phyloP scores from a whole-genome alignment of 2,888 invertebrate genomes.

The Sicus ferrugineus region DNA sequence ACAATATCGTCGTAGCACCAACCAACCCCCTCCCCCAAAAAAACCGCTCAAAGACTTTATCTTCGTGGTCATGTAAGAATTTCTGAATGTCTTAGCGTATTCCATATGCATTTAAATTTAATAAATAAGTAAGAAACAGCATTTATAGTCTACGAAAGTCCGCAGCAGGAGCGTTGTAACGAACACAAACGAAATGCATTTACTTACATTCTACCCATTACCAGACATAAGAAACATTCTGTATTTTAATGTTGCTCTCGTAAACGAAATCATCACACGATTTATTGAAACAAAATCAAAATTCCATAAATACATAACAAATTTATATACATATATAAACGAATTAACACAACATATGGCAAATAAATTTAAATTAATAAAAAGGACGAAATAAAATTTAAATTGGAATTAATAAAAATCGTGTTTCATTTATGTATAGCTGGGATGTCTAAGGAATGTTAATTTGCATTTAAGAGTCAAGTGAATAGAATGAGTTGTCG shows the following conservation, averaged over 20 bases:
- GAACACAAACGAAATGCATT: not conserved
- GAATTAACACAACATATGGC: not conserved
- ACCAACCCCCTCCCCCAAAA: not conserved
- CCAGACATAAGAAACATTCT: conserved; percentile 12
- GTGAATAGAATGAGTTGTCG: too few species aligned
- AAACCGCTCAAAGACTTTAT: not conserved
- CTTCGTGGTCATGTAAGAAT: conserved; percentile 4
- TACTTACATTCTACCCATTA: conserved; percentile 12
- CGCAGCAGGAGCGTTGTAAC: not conserved
- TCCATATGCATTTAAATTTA: conserved; percentile 6
- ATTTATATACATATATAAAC: not conserved
- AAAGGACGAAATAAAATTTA: conserved; percentile 2
- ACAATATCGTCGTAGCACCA: not conserved
- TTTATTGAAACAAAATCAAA: conserved; percentile 6
- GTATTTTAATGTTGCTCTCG: conserved; percentile 14
- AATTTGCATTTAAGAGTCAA: too few species aligned
- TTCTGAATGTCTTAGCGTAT: conserved; percentile 17
- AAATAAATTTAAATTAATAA: conserved; percentile 14
- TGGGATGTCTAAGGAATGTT: too few species aligned
- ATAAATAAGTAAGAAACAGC: conserved; percentile 8
- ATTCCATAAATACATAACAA: not conserved
- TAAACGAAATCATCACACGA: not conserved
- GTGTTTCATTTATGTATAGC: too few species aligned
- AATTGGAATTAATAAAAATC: conserved; percentile 22
- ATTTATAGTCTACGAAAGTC: conserved; percentile 15